phyloP scores from a whole-genome alignment of 1,140 invertebrate species.

The Lasaia peninsularis region DNA sequence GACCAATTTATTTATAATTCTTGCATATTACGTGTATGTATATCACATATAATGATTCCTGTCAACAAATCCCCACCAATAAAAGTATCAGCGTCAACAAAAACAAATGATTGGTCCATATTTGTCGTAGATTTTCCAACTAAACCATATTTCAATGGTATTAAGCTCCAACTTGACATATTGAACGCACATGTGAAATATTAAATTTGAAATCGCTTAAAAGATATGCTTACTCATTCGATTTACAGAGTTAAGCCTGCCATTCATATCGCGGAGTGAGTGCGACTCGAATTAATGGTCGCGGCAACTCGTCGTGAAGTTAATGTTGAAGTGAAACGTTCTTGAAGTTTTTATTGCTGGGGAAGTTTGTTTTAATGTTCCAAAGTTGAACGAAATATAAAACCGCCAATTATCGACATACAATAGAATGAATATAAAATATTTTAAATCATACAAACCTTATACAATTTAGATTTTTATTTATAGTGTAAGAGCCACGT shows the following conservation, averaged over 20 bases:
- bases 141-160: conserved; percentile 5
- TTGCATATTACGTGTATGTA: no score
- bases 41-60: no score
- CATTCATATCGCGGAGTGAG: conserved; percentile 6
- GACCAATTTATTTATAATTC: no score
- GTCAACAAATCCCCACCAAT: no score
- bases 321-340: background rate
- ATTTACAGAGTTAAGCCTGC: conserved; percentile 7
- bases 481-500: no score
- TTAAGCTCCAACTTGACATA: conserved; percentile 1
- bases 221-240: conserved; percentile 11
- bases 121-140: background rate
- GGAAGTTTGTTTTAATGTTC: background rate
- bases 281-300: background rate
- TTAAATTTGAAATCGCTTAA: conserved; percentile 11
- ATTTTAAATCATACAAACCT: no score
- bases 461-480: no score
- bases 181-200: conserved; percentile 9
- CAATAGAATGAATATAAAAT: no score
- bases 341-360: background rate
- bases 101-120: background rate
- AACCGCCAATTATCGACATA: no score
- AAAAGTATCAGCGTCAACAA: background rate
- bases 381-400: no score
- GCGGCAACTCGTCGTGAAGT: background rate